Evolutionary conservation across 1,140 invertebrate species (phyloP).

Genomic region (Bombus sylvicola): DNA sequence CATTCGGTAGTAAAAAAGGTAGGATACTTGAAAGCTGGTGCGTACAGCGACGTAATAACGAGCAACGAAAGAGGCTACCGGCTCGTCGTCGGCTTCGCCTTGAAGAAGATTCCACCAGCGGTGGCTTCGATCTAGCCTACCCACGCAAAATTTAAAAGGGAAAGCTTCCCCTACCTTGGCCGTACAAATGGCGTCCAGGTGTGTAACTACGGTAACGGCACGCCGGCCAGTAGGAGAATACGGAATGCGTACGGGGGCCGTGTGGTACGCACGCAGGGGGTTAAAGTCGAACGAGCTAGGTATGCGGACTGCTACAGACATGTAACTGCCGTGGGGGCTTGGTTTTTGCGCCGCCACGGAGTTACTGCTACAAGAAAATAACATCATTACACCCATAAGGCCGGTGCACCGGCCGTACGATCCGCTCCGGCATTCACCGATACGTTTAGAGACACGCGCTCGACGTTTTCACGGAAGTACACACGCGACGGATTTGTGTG

Average conservation of each 20-base stretch:
- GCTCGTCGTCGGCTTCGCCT: conserved; percentile 57
- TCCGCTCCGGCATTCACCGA: conserved; percentile 16
- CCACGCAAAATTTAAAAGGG: conserved; percentile 62
- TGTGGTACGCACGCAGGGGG: conserved; percentile 44
- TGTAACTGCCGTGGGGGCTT: conserved; percentile 64
- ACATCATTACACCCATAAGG: conserved; percentile 75
- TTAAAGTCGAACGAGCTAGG: conserved; percentile 64
- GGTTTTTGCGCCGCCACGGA: conserved; percentile 65
- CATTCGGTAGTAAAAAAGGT: not conserved
- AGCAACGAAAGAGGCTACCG: conserved; percentile 1
- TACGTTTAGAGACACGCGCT: conserved; percentile 32
- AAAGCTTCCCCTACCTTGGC: not conserved
- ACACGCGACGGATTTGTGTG: not conserved
- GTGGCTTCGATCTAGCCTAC: conserved; percentile 58
- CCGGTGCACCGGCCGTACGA: conserved; percentile 21
- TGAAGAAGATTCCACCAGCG: conserved; percentile 38
- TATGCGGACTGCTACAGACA: conserved; percentile 65
- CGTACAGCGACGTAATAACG: conserved; percentile 42
- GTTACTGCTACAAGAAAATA: conserved; percentile 76
- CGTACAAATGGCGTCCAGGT: conserved; percentile 64
- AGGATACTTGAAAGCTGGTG: conserved; percentile 4
- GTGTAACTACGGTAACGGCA: conserved; percentile 68
- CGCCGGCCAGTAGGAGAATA: conserved; percentile 56
- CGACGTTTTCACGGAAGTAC: conserved; percentile 34
- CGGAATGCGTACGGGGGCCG: conserved; percentile 60